A percentile compares a stretch with the other conserved stretches of the same genome.
Evolutionary conservation across 2,888 invertebrate genomes (phyloP).

Genomic region (Pseudococcus jackbeardsleyi): DNA sequence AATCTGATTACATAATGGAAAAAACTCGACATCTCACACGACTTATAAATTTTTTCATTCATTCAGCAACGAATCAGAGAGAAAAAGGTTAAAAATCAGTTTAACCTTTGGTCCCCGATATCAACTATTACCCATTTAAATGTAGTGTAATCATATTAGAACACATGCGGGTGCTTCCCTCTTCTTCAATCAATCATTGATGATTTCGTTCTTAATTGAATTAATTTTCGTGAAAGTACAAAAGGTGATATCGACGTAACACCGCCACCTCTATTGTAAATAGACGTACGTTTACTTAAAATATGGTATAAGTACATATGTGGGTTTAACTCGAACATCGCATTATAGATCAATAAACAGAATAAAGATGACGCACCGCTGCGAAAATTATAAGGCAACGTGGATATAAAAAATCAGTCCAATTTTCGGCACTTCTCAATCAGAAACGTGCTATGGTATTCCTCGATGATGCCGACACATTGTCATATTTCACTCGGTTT

Average conservation of each 20-base stretch:
- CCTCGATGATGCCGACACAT: neutral
- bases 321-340: no score
- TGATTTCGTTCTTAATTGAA: constrained; percentile 43
- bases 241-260: constrained; percentile 44
- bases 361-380: no score
- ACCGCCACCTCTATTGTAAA: no score
- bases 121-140: constrained; percentile 41
- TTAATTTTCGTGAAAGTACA: constrained; percentile 37
- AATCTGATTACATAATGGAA: no score
- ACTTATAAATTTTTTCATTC: constrained; percentile 4
- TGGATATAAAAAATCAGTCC: neutral
- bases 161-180: constrained; percentile 43
- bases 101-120: constrained; percentile 33
- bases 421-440: constrained; percentile 51
- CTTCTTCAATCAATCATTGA: constrained; percentile 46
- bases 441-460: neutral
- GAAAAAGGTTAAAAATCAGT: constrained; percentile 30
- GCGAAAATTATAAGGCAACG: neutral
- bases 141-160: constrained; percentile 16
- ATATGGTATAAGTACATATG: neutral
- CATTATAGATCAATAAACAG: neutral
- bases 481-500: constrained; percentile 18
- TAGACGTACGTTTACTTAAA: neutral
- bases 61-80: neutral
- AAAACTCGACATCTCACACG: neutral